Percentiles rank a stretch among this genome's conserved stretches.
These are phyloP conservation scores for Tringa solitaria DNA, from an alignment of 2,113 vertebrate genomes.

Conservation along the genomic window DNA sequence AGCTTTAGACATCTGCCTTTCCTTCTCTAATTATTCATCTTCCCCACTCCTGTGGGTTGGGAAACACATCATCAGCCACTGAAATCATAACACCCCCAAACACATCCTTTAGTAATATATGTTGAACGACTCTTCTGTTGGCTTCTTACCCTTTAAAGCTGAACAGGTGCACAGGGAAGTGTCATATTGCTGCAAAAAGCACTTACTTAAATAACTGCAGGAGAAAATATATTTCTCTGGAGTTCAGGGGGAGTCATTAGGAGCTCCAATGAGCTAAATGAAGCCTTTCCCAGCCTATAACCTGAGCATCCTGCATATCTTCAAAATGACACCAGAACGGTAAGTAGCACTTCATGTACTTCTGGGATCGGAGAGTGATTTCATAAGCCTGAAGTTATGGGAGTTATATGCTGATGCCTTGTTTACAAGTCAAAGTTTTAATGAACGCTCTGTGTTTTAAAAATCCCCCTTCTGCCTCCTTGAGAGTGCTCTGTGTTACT, in stretches of 20 bases:
- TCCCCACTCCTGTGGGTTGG: background rate
- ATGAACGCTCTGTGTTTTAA: background rate
- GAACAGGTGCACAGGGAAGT: background rate
- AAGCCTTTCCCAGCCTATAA: background rate
- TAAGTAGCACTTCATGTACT: background rate
- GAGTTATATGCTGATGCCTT: background rate
- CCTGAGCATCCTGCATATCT: background rate
- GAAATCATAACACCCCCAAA: background rate
- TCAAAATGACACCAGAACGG: background rate
- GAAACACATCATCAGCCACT: background rate
- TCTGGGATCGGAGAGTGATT: background rate
- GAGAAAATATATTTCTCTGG: background rate
- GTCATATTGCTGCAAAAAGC: background rate
- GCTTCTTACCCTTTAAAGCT: background rate
- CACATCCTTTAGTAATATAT: background rate
- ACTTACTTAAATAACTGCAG: background rate
- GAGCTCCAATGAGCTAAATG: background rate
- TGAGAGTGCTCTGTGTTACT: background rate
- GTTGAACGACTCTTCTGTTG: background rate
- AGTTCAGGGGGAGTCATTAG: background rate
- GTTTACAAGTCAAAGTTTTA: background rate
- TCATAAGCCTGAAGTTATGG: background rate
- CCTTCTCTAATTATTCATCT: background rate
- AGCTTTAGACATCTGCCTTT: background rate
- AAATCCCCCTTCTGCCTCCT: background rate